Conservation (phyloP, 2,888 invertebrate species). For the Biston betularia region DNA sequence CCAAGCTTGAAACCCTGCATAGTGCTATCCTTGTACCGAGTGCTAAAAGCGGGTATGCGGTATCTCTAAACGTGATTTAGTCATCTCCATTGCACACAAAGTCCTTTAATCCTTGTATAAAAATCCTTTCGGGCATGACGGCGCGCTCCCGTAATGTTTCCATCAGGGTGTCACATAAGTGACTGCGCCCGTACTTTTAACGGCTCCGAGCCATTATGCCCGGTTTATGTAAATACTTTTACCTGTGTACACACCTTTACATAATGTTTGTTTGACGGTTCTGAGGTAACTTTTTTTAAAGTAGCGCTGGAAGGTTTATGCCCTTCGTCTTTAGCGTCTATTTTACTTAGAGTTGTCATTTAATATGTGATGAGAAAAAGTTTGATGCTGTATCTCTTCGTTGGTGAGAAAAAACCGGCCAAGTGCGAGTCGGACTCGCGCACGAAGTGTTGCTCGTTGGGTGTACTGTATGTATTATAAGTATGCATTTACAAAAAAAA, state of each 20-base stretch:
- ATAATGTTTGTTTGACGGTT: slow-evolving; percentile 54
- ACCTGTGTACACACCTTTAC: slow-evolving; percentile 60
- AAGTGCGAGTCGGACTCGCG: no score
- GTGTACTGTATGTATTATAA: no score
- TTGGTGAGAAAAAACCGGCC: no score
- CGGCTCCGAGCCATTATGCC: slow-evolving; percentile 63
- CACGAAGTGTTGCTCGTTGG: no score
- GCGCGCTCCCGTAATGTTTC: slow-evolving; percentile 29
- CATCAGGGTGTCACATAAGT: slow-evolving; percentile 37
- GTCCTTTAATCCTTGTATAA: slow-evolving; percentile 13
- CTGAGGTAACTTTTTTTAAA: slow-evolving; percentile 27
- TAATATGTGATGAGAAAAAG: background rate
- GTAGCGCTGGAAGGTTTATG: slow-evolving; percentile 10
- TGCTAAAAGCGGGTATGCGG: background rate
- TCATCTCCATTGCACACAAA: slow-evolving; percentile 2
- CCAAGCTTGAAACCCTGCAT: no score
- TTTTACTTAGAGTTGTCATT: slow-evolving; percentile 6
- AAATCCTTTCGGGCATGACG: slow-evolving; percentile 25
- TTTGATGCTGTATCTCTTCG: no score
- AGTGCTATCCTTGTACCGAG: no score
- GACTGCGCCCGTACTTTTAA: slow-evolving; percentile 54
- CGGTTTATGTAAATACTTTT: slow-evolving; percentile 71
- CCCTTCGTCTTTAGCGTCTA: slow-evolving; percentile 14
- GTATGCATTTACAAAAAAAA: no score
- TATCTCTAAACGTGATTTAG: background rate